Base-by-base conservation (phyloP, 2,888 invertebrate species). In the Polyploca ridens region DNA sequence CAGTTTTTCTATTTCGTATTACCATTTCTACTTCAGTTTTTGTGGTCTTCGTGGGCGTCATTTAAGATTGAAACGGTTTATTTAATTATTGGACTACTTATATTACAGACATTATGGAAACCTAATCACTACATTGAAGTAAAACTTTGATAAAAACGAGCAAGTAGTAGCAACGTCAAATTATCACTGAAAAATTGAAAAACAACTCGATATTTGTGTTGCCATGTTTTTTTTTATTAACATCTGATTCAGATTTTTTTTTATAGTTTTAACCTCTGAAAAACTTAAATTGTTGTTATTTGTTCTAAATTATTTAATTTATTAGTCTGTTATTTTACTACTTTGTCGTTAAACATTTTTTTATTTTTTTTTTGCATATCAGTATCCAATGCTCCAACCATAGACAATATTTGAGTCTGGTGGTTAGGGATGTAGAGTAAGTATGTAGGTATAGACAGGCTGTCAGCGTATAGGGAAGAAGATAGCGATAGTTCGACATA, bases 11-110 rank as follows among this genome's bases (percentile, higher is more conserved):
- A 91, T 97, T 97, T 89, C 97, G 95, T 93, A 97, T 97, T 90
- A 97, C 97, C 96, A 97, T 97, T 91, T 97, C 97, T 92, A 97
- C 96, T 94, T 97, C 96, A 89, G 97, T 97, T 94, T 97, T 97
- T 80, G 96, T 96, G 83, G 96, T 96, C 93, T 96, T 97, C 88
- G 96, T 95, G 89, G 96, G 96, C 95, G 95, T 95, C 96, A 96
- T 95, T 91, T 93, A 93, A 89, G 83, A 84, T 83, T 84, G 81
- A 84, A 83, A 80, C 76, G 70, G 80, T 81, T 86, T 84, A 82
- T 88, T 41, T 41, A 69, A 83, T 85, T 90, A 91, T 78, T 77
- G 71, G 83, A 85, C 91, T 91, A 90, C 90, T 85, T 91, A 90
- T 78, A 81, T 86, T 89, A 89, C 69, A 86, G 80, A 88, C 93